These are phyloP conservation scores for Noturus placidus DNA, from an alignment of 2,113 vertebrate species.

Conservation along the genomic window DNA sequence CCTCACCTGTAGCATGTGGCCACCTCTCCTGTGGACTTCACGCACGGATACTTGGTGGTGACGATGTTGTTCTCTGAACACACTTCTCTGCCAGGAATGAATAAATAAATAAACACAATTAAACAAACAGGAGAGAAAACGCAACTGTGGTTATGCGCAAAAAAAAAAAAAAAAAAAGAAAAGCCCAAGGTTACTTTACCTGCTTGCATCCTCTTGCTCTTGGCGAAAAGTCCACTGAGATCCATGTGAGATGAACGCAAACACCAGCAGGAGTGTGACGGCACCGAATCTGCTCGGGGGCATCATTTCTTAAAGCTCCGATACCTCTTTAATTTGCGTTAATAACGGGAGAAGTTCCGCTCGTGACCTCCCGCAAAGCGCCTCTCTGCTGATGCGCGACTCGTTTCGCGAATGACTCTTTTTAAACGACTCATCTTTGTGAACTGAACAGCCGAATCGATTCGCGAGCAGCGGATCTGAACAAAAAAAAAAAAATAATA, in stretches of 20 bases:
- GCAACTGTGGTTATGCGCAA: neutral
- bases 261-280: constrained; percentile 65
- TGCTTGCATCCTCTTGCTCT: constrained; percentile 78
- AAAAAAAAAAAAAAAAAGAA: neutral
- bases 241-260: constrained; percentile 73
- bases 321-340: neutral
- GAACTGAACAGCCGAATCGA: constrained; percentile 3
- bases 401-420: neutral
- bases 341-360: constrained; percentile 41
- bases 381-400: constrained; percentile 39
- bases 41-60: constrained; percentile 87
- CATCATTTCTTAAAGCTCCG: constrained; percentile 58
- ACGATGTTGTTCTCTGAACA: constrained; percentile 88
- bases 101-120: neutral
- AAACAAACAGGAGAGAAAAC: neutral
- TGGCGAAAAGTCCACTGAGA: constrained; percentile 85
- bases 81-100: constrained; percentile 71
- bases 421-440: neutral
- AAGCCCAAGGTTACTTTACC: constrained; percentile 63
- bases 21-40: constrained; percentile 84
- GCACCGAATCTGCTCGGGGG: constrained; percentile 50
- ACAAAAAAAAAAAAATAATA: neutral
- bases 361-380: constrained; percentile 56
- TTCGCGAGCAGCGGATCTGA: neutral
- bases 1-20: constrained; percentile 90